Percentiles rank a stretch among this genome's conserved stretches.
Evolutionary conservation across 2,113 vertebrate genomes (phyloP).

Genomic region (Cyanoliseus patagonus): DNA sequence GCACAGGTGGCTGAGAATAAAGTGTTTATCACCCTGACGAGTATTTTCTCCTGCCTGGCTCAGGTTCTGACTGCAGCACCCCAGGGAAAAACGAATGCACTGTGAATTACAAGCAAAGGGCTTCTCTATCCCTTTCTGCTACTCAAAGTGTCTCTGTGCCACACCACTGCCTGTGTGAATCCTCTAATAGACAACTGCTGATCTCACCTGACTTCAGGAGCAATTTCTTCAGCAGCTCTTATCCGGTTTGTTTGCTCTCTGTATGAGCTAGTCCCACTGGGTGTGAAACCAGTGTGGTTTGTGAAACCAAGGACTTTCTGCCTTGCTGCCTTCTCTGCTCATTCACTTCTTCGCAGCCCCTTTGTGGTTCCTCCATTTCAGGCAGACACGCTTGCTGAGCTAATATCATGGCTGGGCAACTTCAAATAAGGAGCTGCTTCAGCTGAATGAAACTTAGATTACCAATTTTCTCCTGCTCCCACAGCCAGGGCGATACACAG

Average conservation of each 20-base stretch:
- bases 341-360: not conserved
- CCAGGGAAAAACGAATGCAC: not conserved
- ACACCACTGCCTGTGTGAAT: rapidly evolving
- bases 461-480: not conserved
- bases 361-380: not conserved
- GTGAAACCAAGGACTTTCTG: not conserved
- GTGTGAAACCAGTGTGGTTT: not conserved
- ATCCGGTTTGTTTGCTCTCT: not conserved
- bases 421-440: not conserved
- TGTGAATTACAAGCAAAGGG: not conserved
- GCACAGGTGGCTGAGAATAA: not conserved
- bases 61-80: not conserved
- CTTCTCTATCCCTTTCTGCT: not conserved
- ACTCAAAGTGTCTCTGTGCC: rapidly evolving
- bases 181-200: not conserved
- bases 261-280: not conserved
- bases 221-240: not conserved
- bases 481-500: not conserved
- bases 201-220: not conserved
- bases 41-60: not conserved
- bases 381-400: not conserved
- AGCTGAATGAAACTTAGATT: not conserved
- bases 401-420: not conserved
- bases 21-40: not conserved
- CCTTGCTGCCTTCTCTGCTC: not conserved